phyloP scores from a whole-genome alignment of 53 echinoderm and acorn worm species.

The Echinometra lucunter region DNA sequence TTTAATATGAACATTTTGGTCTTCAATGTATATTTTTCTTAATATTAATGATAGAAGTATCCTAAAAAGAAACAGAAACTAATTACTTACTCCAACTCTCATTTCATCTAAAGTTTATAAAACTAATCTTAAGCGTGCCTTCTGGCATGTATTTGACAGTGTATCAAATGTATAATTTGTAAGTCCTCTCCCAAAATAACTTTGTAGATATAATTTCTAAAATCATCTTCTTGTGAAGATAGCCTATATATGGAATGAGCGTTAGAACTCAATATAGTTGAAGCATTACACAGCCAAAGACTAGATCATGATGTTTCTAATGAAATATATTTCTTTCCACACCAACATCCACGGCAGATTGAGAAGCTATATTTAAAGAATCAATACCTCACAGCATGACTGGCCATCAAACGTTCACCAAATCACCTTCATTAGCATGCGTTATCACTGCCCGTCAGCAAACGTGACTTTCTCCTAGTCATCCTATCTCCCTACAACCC shows the following conservation, averaged over 20 bases:
- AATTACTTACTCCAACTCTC: too few relatives aligned
- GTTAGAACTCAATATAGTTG: not conserved
- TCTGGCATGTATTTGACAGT: too few relatives aligned
- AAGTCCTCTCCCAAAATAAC: too few relatives aligned
- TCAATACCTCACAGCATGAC: slow-evolving; percentile 56
- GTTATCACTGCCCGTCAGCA: slow-evolving; percentile 41
- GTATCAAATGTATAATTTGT: too few relatives aligned
- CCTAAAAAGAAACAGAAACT: too few relatives aligned
- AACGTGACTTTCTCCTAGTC: slow-evolving; percentile 48
- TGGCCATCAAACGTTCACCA: slow-evolving; percentile 28
- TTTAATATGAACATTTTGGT: not conserved
- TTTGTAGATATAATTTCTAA: too few relatives aligned
- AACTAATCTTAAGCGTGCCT: too few relatives aligned
- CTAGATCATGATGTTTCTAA: not conserved
- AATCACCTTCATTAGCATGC: slow-evolving; percentile 61
- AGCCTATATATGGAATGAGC: not conserved
- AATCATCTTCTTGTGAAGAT: too few relatives aligned
- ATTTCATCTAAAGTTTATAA: too few relatives aligned
- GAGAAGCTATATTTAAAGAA: slow-evolving; percentile 24
- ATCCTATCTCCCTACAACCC: slow-evolving; percentile 10
- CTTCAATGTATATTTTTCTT: not conserved
- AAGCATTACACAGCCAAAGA: not conserved
- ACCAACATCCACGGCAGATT: not conserved
- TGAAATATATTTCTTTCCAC: not conserved
- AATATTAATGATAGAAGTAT: too few relatives aligned